Conservation (phyloP, 2,888 invertebrate species). For the Dasypogon diadema region DNA sequence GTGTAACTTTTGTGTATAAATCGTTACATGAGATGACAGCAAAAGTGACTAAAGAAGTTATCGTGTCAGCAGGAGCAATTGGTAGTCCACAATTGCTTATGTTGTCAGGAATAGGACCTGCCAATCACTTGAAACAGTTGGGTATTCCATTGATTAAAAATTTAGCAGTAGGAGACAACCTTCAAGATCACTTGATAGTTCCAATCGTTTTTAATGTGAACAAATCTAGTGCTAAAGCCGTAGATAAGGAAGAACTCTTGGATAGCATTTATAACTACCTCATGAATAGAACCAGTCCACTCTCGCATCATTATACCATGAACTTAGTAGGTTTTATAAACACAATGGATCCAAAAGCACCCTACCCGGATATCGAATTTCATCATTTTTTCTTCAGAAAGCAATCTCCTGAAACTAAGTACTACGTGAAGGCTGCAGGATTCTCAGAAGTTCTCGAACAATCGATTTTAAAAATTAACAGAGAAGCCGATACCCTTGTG, state of each 20-base stretch:
- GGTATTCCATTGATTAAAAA: constrained; percentile 59
- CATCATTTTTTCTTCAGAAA: constrained; percentile 69
- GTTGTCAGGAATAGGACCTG: constrained; percentile 65
- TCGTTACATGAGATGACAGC: constrained; percentile 63
- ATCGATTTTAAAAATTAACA: constrained; percentile 64
- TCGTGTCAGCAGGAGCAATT: constrained; percentile 65
- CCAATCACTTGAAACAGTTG: constrained; percentile 59
- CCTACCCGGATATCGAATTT: constrained; percentile 74
- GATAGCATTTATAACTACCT: constrained; percentile 68
- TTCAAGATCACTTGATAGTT: constrained; percentile 83
- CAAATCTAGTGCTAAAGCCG: constrained; percentile 57
- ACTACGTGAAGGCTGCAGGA: constrained; percentile 64
- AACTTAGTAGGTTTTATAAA: constrained; percentile 72
- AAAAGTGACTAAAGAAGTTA: constrained; percentile 60
- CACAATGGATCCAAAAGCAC: constrained; percentile 68
- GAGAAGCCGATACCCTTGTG: constrained; percentile 64
- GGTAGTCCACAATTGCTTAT: constrained; percentile 64
- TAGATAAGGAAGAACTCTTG: constrained; percentile 61
- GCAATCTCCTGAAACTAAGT: constrained; percentile 64
- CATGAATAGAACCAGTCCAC: constrained; percentile 69
- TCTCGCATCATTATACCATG: constrained; percentile 66
- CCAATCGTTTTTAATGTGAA: constrained; percentile 67
- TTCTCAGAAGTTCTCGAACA: constrained; percentile 63
- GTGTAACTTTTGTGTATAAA: constrained; percentile 68
- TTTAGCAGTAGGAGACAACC: constrained; percentile 75